Conservation (phyloP, 2,888 invertebrate species). For the Punctoribates punctum region DNA sequence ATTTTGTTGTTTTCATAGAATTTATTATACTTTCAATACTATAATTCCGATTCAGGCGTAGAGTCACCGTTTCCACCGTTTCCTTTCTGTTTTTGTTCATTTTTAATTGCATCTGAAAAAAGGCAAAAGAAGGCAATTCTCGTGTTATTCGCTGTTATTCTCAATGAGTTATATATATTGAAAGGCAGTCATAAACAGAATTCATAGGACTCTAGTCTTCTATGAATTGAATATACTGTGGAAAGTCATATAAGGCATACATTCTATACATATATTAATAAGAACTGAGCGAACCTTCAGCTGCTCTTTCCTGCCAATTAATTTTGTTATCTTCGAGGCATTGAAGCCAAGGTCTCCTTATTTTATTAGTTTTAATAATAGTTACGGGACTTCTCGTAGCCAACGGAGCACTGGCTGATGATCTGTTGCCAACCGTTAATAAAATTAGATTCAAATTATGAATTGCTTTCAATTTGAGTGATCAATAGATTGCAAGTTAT, state of each 20-base stretch:
- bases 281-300: slow-evolving; percentile 14
- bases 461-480: neutral
- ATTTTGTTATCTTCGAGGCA: slow-evolving; percentile 74
- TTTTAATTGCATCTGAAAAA: slow-evolving; percentile 13
- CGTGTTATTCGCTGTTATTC: too few relatives aligned
- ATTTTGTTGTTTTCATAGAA: neutral
- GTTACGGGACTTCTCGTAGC: slow-evolving; percentile 45
- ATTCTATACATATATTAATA: neutral
- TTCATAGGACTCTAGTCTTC: too few relatives aligned
- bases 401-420: slow-evolving; percentile 44
- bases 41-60: slow-evolving; percentile 25
- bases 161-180: too few relatives aligned
- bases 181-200: too few relatives aligned
- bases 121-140: neutral
- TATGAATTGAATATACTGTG: neutral
- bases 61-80: slow-evolving; percentile 16
- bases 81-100: neutral
- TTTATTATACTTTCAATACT: slow-evolving; percentile 14
- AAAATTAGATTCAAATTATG: neutral
- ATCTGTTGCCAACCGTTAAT: too few relatives aligned
- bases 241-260: too few relatives aligned
- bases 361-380: slow-evolving; percentile 46
- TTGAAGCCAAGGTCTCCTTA: slow-evolving; percentile 73
- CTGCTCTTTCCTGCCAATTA: slow-evolving; percentile 63
- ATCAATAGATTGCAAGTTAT: neutral